A percentile compares a stretch with the other conserved stretches of the same genome.
Evolutionary conservation across 2,888 invertebrate genomes (phyloP).

Genomic region (Nomada flava): DNA sequence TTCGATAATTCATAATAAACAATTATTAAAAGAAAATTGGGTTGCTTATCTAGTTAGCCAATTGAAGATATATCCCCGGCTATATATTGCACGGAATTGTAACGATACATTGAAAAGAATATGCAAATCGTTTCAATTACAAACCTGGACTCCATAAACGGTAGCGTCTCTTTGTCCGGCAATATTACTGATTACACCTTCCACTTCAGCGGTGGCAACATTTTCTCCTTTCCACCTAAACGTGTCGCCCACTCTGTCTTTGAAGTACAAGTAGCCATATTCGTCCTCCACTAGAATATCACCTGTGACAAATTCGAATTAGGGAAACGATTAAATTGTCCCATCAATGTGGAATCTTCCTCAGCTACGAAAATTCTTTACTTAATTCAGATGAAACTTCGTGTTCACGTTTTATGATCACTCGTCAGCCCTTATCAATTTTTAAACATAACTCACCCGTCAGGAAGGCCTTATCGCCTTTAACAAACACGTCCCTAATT

Average conservation of each 20-base stretch:
- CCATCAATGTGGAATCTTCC: not conserved
- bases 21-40: too few species aligned
- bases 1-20: not conserved
- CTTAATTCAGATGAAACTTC: not conserved
- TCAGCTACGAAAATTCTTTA: not conserved
- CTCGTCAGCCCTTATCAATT: not conserved
- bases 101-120: not conserved
- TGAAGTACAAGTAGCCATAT: slow-evolving; percentile 88
- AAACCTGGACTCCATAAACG: slow-evolving; percentile 96
- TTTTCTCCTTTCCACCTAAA: slow-evolving; percentile 89
- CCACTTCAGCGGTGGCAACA: slow-evolving; percentile 89
- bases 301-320: slow-evolving; percentile 72
- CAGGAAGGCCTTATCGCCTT: slow-evolving; percentile 88
- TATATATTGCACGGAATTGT: too few species aligned
- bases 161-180: slow-evolving; percentile 92
- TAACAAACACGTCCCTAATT: slow-evolving; percentile 87
- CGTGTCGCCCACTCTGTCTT: slow-evolving; percentile 88
- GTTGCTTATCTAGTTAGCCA: not conserved
- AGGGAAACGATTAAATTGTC: not conserved
- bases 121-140: slow-evolving; percentile 11
- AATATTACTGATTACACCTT: slow-evolving; percentile 86
- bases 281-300: slow-evolving; percentile 88
- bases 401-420: not conserved
- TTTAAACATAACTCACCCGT: slow-evolving; percentile 82
- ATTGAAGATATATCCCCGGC: too few species aligned